Evolutionary conservation across 37 sponge, comb jelly and placozoan genomes (phyloP).

Genomic region (Cladorhizidae sp.): DNA sequence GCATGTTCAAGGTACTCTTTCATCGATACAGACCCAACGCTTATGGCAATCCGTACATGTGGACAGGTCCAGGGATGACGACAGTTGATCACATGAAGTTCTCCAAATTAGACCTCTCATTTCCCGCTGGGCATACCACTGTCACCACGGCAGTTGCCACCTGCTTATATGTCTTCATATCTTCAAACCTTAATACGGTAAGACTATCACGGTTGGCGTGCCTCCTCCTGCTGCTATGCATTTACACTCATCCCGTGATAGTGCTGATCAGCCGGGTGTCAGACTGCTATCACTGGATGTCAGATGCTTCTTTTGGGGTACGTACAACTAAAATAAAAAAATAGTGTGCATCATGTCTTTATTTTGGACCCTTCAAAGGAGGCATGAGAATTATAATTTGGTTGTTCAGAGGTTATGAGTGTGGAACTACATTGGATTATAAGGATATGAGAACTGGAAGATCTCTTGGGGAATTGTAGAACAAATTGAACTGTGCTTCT

Average conservation of each 20-base stretch:
- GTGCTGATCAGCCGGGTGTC: conserved; percentile 36
- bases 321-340: too few species aligned
- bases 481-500: too few species aligned
- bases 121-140: conserved; percentile 44
- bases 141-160: conserved; percentile 46
- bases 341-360: too few species aligned
- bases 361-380: too few species aligned
- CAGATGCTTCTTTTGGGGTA: conserved; percentile 53
- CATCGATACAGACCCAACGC: conserved; percentile 54
- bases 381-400: too few species aligned
- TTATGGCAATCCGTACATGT: conserved; percentile 52
- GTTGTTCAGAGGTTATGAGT: too few species aligned
- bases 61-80: conserved; percentile 42
- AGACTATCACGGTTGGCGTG: background rate
- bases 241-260: conserved; percentile 15
- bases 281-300: conserved; percentile 58
- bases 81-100: conserved; percentile 29
- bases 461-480: too few species aligned
- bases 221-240: background rate
- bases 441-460: too few species aligned
- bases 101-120: conserved; percentile 44
- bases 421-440: too few species aligned
- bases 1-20: conserved; percentile 22
- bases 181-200: background rate
- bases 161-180: conserved; percentile 13